Base-by-base conservation (phyloP, 30 jellyfish, hydroid and myxozoan species). In the Aurelia coerulea region DNA sequence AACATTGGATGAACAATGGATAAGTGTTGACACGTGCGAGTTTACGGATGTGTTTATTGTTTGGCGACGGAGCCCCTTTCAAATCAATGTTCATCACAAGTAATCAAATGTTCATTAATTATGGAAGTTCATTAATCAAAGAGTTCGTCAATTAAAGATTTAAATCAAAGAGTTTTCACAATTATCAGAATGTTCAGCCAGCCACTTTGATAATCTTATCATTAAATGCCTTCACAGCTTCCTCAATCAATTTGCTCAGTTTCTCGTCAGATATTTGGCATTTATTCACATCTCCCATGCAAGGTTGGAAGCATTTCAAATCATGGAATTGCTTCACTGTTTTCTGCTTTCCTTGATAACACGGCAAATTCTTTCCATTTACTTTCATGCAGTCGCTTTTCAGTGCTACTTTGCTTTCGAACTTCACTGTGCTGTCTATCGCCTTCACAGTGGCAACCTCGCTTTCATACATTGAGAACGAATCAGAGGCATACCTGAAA, bases 191-290 rank as follows among this genome's bases (percentile, higher is more conserved):
- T 19, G n/a, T 32, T 49, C 42, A 49, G 11, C 42, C 42, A 16
- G 78, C 78, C 42, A 19, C 42, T 13, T n/a, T 32, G 11, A 19
- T 49, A 12, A 68, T 68, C 51, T 68, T 19, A n/a, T 19, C 78
- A 68, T 37, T 68, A 33, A 19, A 68, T 17, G 78, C 78, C 59
- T 68, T 68, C 23, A 68, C 42, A 49, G 78, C 78, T 19, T 17
- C 51, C 16, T 68, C 78, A n/a, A 68, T 19, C 42, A 49, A 37
- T 15, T 14, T 68, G 78, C 54, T 68, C 11, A 68, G 78, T n/a
- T 33, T 16, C 54, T 32, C 78, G 42, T 68, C 78, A 2, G 51
- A 17, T 32, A 2, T 10, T 33, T 68, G 62, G 78, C 78, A 68
- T 68, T 16, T 49, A 19, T 19, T 17, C 51, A 15, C 35, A 68